Evolutionary conservation across 2,797 vertebrate genomes (phyloP).

Genomic region (Siniperca scherzeri): DNA sequence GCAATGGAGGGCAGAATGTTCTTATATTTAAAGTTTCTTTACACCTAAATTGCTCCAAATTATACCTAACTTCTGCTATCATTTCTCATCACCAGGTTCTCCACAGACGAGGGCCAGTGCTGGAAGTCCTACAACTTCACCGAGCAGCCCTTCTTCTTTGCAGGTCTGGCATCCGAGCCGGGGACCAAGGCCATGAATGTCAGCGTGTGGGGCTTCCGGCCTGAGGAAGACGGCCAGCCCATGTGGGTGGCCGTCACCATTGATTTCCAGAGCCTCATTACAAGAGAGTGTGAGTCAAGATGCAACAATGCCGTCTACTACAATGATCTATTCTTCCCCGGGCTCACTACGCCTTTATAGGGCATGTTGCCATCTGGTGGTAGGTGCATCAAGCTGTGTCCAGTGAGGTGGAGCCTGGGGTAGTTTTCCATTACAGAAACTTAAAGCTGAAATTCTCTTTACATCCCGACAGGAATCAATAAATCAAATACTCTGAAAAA

Average conservation of each 20-base stretch:
- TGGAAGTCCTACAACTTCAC: constrained; percentile 89
- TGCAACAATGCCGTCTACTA: fast-evolving
- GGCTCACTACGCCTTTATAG: not conserved
- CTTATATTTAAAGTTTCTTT: not conserved
- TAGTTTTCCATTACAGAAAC: not conserved
- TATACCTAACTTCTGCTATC: not conserved
- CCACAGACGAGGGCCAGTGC: constrained; percentile 88
- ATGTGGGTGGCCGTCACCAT: constrained; percentile 89
- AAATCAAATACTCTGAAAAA: too few species aligned
- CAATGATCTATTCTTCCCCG: too few species aligned
- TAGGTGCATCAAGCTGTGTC: not conserved
- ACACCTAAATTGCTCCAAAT: not conserved
- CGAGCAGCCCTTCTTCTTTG: constrained; percentile 86
- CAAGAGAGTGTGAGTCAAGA: constrained; percentile 84
- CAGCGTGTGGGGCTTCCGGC: constrained; percentile 88
- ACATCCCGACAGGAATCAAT: too few species aligned
- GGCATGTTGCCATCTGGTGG: not conserved
- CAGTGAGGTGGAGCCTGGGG: not conserved
- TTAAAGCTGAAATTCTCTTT: too few species aligned
- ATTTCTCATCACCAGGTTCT: constrained; percentile 78
- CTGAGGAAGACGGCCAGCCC: constrained; percentile 82
- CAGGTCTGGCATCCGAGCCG: constrained; percentile 86
- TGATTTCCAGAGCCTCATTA: constrained; percentile 87
- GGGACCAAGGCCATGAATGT: constrained; percentile 87
- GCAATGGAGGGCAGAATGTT: not conserved